Conservation (phyloP, 2,888 invertebrate species). For the Drosophila anomalipes region DNA sequence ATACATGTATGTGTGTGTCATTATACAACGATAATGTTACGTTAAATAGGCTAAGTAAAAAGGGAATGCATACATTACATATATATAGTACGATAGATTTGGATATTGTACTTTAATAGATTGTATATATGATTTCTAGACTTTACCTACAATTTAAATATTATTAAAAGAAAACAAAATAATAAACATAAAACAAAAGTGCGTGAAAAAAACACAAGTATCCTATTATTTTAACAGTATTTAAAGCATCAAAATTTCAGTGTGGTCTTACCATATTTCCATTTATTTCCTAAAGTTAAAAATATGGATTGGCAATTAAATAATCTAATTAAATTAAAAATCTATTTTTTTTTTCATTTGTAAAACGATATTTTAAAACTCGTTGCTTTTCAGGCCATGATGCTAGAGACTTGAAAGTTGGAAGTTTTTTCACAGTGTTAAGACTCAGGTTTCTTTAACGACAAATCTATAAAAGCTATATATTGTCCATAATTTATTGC, state of each 20-base stretch:
- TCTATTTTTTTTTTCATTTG: not conserved
- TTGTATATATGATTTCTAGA: constrained; percentile 25
- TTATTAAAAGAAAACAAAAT: constrained; percentile 4
- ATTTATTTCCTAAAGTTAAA: not conserved
- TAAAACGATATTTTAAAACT: not conserved
- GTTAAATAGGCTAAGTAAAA: constrained; percentile 8
- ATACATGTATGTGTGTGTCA: not conserved
- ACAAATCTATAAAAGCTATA: not conserved
- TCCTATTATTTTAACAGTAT: not conserved
- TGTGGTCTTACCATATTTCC: not conserved
- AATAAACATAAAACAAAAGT: not conserved
- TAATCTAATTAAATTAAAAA: no score
- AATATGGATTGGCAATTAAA: not conserved
- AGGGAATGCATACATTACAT: constrained; percentile 1
- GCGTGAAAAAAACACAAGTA: not conserved
- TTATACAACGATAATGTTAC: constrained; percentile 10
- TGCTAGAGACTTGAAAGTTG: not conserved
- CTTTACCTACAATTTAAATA: constrained; percentile 1
- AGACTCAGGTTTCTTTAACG: not conserved
- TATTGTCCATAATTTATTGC: not conserved
- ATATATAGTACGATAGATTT: not conserved
- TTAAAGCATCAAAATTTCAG: not conserved
- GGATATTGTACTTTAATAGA: constrained; percentile 32
- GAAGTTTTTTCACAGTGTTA: not conserved
- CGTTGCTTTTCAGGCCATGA: not conserved